Evolutionary conservation across 2,888 invertebrate species (phyloP), one percentile per base, ranked within the genome.

Genomic region (Caenorhabditis sinica): DNA sequence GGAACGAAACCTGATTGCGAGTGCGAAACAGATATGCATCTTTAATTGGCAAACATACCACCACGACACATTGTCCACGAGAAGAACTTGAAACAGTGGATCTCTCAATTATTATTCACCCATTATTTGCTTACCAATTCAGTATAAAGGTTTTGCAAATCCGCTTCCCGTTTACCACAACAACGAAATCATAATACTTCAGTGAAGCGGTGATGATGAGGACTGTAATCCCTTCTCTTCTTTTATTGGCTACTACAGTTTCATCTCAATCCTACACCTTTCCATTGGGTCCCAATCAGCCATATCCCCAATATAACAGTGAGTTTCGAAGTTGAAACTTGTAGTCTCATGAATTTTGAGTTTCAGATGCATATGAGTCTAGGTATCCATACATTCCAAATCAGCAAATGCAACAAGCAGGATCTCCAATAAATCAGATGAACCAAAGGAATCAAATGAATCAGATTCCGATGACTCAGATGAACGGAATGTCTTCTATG

Each of bases 301-400:
- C 74, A n/a, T 82, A 82, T 69, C 69, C 82, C 30, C 82, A 74
- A 45, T 75, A 75, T 43, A 75, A 75, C 20, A 82, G 74, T 74
- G 30, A 68, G 74, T 79, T 51, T 30, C 6, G 33, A 23, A 49
- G 28, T 43, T 4, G 11, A 20, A 25, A 25, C 28, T 53, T 53
- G 33, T 25, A n/a, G 25, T n/a, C 1, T 8, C 5, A 20, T 13
- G 33, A 51, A 53, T 20, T 33, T 11, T 5, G 20, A 28, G 3
- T 56, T 56, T 56, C 56, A 56, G 79, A 79, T 72, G 65, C 28
- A 5, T 79, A 56, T 30, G 71, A 79, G 25, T 72, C 71, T 3
- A n/a, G 79, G 13, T 79, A 79, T 36, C 65, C 79, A 6, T 79
- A 79, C 53, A 56, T 72, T n/a, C 72, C 71, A 2, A 63, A 40